Evolutionary conservation across 2,113 vertebrate species (phyloP).

Genomic region (Speoplatyrhinus poulsoni): DNA sequence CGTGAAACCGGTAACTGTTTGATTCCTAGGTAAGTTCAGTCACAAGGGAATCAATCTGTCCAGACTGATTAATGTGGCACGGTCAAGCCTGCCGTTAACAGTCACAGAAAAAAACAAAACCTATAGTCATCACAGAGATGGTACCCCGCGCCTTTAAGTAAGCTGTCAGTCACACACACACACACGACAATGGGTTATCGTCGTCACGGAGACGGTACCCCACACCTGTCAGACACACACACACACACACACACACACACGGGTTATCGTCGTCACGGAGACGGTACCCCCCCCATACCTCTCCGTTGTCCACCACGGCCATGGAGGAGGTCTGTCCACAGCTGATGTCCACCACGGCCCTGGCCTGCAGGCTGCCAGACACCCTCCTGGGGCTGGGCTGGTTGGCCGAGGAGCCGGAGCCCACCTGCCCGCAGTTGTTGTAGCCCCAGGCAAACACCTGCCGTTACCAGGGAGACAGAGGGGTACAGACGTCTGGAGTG

Average conservation of each 20-base stretch:
- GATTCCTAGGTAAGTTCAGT: too few species aligned
- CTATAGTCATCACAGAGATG: too few species aligned
- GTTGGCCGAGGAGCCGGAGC: conserved; percentile 92
- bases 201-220: neutral
- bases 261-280: neutral
- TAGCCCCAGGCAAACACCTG: conserved; percentile 95
- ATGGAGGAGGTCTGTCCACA: conserved; percentile 93
- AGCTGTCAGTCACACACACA: conserved; percentile 2
- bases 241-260: conserved; percentile 17
- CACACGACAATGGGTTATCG: conserved; percentile 15
- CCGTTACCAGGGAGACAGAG: neutral
- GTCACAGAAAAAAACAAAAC: too few species aligned
- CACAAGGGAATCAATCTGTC: too few species aligned
- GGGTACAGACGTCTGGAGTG: too few species aligned
- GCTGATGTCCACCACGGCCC: conserved; percentile 81
- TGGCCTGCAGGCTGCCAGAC: conserved; percentile 83
- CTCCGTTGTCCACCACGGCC: conserved; percentile 88
- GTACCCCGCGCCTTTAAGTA: neutral
- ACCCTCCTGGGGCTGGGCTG: conserved; percentile 89
- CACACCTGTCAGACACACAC: neutral
- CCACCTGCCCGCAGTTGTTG: conserved; percentile 94
- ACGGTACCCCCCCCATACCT: conserved; percentile 73
- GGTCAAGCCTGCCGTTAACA: too few species aligned
- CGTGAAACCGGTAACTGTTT: too few species aligned
- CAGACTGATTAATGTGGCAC: too few species aligned